Base-by-base conservation (phyloP, 23 tunicate genomes). In the Halocynthia roretzi region DNA sequence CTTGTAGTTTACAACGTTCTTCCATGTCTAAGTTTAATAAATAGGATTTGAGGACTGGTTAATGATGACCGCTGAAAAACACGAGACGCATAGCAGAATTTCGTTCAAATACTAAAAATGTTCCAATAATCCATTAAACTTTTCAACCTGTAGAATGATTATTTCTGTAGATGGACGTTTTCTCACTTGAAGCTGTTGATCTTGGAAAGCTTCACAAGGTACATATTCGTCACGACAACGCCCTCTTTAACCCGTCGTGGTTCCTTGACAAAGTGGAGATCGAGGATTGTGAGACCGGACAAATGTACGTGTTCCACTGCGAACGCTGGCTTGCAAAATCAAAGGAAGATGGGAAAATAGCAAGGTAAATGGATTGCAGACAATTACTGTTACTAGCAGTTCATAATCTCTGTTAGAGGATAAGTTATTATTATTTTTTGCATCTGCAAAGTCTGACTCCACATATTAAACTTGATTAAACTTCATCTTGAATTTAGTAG, bases 291-390 rank as follows among this genome's bases (percentile, higher is more conserved):
- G 98, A 93, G 49, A 92, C 87, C 5, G 81, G 81, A 22, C 71
- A 83, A 19, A 80, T 66, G 80, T 87, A 61, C 65, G 94, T 87
- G 67, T 93, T 93, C 82, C 98, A 87, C 56, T 83, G 93, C 56
- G 98, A 93, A 67, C 80, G 93, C 62, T 93, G 98, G 98, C 80
- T 93, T 74, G 85, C 98, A 8, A 92, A 92, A 56, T 72, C 78
- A n/a, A 92, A 92, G 64, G 97, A 91, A 6, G 98, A 92, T 61
- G 84, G 87, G 44, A 92, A 92, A 53, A 86, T 86, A 51, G 90
- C 82, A 62, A 83, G 88, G 96, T 84, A 5, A 5, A 70, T 69
- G 44, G 19, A n/a, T n/a, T n/a, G n/a, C n/a, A n/a, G n/a, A n/a
- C n/a, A n/a, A n/a, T n/a, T n/a, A n/a, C n/a, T 2, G 4, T 4